phyloP scores from a whole-genome alignment of 1,140 invertebrate species.

The Drosophila kanapiae region DNA sequence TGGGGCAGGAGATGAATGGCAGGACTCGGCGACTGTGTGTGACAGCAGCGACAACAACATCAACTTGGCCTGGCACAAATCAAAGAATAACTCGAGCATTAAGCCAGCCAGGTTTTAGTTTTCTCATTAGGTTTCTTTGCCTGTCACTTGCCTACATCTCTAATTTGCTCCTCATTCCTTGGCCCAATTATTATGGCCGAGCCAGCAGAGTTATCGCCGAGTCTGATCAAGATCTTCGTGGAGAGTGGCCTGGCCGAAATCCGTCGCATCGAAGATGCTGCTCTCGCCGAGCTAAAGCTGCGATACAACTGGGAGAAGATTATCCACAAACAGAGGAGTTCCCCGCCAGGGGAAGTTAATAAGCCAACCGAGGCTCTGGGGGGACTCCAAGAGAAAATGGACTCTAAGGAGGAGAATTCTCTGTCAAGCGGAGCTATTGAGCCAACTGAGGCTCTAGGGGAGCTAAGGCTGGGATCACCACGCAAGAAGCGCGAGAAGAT shows the following conservation, averaged over 20 bases:
- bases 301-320: neutral
- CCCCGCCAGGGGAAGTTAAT: neutral
- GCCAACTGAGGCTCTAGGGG: too few species aligned
- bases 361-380: neutral
- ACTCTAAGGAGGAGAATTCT: too few species aligned
- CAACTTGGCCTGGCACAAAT: constrained; percentile 42
- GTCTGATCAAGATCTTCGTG: constrained; percentile 25
- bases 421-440: too few species aligned
- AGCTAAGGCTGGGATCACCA: too few species aligned
- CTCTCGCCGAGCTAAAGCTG: constrained; percentile 12
- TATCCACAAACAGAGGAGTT: neutral
- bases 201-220: neutral
- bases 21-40: constrained; percentile 27
- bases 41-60: constrained; percentile 37
- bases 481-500: too few species aligned
- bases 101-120: constrained; percentile 17
- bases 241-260: constrained; percentile 31
- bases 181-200: neutral
- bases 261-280: constrained; percentile 31
- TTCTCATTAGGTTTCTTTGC: constrained; percentile 1
- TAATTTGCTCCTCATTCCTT: neutral
- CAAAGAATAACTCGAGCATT: constrained; percentile 22
- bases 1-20: constrained; percentile 3
- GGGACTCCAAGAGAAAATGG: too few species aligned
- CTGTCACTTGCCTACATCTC: neutral